Base-by-base conservation (phyloP, 2,113 vertebrate species). In the Bufo bufo region DNA sequence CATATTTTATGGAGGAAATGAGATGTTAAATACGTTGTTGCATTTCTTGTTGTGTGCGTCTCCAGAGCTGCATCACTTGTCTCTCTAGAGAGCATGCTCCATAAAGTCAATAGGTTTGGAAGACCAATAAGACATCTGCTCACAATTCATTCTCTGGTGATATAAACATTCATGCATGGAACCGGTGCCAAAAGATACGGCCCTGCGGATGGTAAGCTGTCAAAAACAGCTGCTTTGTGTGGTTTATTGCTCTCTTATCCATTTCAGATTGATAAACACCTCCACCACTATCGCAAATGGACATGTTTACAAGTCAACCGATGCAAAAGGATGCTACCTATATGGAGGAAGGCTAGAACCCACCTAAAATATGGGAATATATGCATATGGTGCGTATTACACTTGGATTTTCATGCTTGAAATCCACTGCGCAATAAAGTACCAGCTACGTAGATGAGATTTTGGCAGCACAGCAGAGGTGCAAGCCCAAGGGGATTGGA, bases 71-170 rank as follows among this genome's bases (percentile, higher is more conserved):
- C 14, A 17, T 74, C 9, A 17, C 78, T 81, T 61, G 78, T 33
- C 14, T 81, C 23, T 61, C 65, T 20, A 82, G 54, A 82, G 79
- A 65, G 5, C 17, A 23, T 9, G n/a, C 17, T 23, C 10, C 61
- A 63, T 69, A 50, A 45, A 83, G 61, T 52, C 81, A 83, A 82
- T 49, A 63, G 33, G 33, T 33, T 33, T 33, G 33, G 33, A 33
- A 33, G 59, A 23, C 80, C 59, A 82, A 17, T 82, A 20, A 63
- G 33, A 49, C 80, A 82, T 66, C 45, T 82, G 80, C 19, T 63
- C 45, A 65, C 58, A 65, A 63, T 43, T 49, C 45, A 65, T 82
- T 61, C 56, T 65, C 43, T 10, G 66, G 61, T 49, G 50, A 82
- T 65, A 33, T 59, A 47, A 82, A 19, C 58, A 20, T 63, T 50